Base-by-base conservation (phyloP, 2,113 vertebrate genomes). In the Pagrus major region DNA sequence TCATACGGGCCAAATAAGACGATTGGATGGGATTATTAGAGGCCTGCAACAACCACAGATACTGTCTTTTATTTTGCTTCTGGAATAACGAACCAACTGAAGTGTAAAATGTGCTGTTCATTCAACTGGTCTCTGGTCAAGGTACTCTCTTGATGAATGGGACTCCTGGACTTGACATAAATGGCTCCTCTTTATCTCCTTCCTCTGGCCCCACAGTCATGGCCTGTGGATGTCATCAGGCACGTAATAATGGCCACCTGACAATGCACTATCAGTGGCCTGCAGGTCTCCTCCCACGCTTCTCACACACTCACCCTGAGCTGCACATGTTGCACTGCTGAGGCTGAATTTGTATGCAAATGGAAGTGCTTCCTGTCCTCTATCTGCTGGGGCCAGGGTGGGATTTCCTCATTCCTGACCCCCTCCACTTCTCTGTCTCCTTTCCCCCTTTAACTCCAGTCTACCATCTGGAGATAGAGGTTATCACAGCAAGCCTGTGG, bases 351-450 rank as follows among this genome's bases (percentile, higher is more conserved):
- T 81, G 84, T 88, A 89, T 91, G 88, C 83, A 90, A 89, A 88
- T 71, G 58, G 63, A 0, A 52, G 51, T 25, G 56, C 86, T 92
- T 94, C 89, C 93, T 93, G 91, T 72, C 56, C 74, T 76, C 79
- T 88, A 83, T 90, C 88, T 86, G 65, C 66, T 31, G 78, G 65
- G 81, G 66, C 83, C 81, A 86, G 88, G 88, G 89, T 89, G 91
- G 92, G 91, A 91, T 88, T 92, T 94, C 91, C 91, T 93, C 89
- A 89, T 93, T 91, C 86, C 88, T 89, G 84, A 77, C 14, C 89
- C 91, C 73, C 72, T 66, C 51, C 7, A n/a, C 76, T 77, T 76
- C 65, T 72, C 78, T 84, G 76, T 72, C 88, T 86, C 81, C 69
- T 33, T 41, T 68, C 29, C 35, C 80, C 55, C 83, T 84, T 80